phyloP scores from a whole-genome alignment of 2,888 invertebrate genomes.

The Pollenia labialis region DNA sequence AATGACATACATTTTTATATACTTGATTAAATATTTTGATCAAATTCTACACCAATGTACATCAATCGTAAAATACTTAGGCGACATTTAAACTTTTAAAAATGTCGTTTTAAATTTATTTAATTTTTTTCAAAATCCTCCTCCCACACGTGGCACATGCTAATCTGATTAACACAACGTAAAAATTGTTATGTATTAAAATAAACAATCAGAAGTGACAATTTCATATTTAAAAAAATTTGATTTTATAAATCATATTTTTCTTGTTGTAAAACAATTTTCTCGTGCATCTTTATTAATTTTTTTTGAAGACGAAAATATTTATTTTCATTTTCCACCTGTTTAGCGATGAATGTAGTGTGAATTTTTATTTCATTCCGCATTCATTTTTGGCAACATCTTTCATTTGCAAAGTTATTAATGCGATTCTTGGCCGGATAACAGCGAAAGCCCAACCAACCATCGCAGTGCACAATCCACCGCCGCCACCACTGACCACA shows the following conservation, averaged over 20 bases:
- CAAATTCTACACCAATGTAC: too few species aligned
- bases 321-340: slow-evolving; percentile 63
- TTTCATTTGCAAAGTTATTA: background rate
- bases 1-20: too few species aligned
- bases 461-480: background rate
- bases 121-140: too few species aligned
- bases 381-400: slow-evolving; percentile 47
- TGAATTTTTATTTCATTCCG: slow-evolving; percentile 22
- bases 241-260: too few species aligned
- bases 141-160: too few species aligned
- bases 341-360: slow-evolving; percentile 59
- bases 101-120: too few species aligned
- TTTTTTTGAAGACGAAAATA: background rate
- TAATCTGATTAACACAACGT: background rate
- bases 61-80: too few species aligned
- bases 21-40: too few species aligned
- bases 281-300: background rate
- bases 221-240: background rate
- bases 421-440: background rate
- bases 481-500: slow-evolving; percentile 20
- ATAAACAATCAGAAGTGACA: background rate
- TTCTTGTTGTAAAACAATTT: too few species aligned
- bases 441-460: background rate
- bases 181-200: background rate
- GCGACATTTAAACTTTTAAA: too few species aligned